Base-by-base conservation (phyloP, 2,888 invertebrate species). In the Pollenia griseotomentosa region DNA sequence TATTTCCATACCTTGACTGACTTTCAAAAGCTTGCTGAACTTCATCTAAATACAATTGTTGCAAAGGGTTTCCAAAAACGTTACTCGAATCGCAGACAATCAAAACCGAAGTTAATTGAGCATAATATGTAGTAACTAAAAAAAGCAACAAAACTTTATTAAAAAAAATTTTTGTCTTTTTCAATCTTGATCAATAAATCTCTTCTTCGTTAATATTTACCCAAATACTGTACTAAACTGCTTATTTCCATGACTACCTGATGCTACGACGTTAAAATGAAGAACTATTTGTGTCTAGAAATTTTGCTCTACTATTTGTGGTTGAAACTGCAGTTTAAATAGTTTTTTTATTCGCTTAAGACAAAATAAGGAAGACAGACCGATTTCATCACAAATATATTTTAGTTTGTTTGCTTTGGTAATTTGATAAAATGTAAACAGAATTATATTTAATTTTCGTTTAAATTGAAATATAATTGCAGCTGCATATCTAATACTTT, bases 121-220 rank as follows among this genome's bases (percentile, higher is more conserved):
- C 87, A 88, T 92, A 93, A 87, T 93, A 91, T 83, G 89, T 90
- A 42, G 88, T 85, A 12, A 93, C 93, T 93, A 68, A 14, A 78
- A 74, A 57, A 33, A 68, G 10, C 11, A 70, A 63, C 42, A n/a
- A 71, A 61, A 75, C 46, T 46, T 19, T 55, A 23, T n/a, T 6
- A 61, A 12, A 74, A 42, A 53, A 33, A 40, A 19, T 59, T 7
- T 46, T 53, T 63, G 33, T 19, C 11, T 16, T n/a, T 57, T 11
- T 42, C 7, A 44, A 19, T 11, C 51, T n/a, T 12, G 16, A 63
- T 42, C 40, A 78, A 74, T 23, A 40, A 71, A 71, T 68, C 16
- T 48, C 8, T 71, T 66, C 12, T 42, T 70, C n/a, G 44, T 23
- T 59, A 70, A 40, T 59, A 86, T 74, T 84, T 68, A 84, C 87